A percentile compares a stretch with the other conserved stretches of the same genome.
These are phyloP conservation scores for Sussaba pulchella DNA, from an alignment of 2,888 invertebrate genomes.

Conservation along the genomic window DNA sequence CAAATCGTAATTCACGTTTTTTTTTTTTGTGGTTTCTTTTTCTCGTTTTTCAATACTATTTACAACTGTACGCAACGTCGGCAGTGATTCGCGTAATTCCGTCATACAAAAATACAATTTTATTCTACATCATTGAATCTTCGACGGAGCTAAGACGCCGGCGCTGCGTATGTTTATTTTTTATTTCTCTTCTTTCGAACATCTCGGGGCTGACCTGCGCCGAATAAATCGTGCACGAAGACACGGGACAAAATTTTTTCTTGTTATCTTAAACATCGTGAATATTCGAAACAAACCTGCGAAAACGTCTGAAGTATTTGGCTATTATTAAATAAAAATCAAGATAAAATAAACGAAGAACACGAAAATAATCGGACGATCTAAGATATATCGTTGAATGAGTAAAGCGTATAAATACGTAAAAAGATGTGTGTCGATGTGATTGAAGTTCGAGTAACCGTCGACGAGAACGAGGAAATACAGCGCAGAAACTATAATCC, in stretches of 20 bases:
- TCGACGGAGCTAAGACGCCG: background rate
- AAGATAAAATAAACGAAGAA: slow-evolving; percentile 7
- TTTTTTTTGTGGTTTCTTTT: background rate
- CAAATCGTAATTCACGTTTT: too few species aligned
- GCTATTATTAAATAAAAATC: background rate
- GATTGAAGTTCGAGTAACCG: slow-evolving; percentile 25
- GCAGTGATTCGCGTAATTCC: slow-evolving; percentile 16
- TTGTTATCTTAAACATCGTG: slow-evolving; percentile 13
- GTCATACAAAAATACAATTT: slow-evolving; percentile 41
- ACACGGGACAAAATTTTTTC: background rate
- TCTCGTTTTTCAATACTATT: slow-evolving; percentile 50
- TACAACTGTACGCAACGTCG: slow-evolving; percentile 55
- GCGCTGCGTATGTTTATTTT: background rate
- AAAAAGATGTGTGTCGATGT: slow-evolving; percentile 26
- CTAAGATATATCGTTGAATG: slow-evolving; percentile 45
- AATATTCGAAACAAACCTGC: slow-evolving; percentile 2
- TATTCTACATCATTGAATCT: slow-evolving; percentile 28
- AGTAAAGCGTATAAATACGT: slow-evolving; percentile 43
- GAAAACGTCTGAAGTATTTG: slow-evolving; percentile 5
- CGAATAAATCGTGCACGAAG: slow-evolving; percentile 10
- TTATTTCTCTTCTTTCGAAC: background rate
- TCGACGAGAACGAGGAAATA: slow-evolving; percentile 6
- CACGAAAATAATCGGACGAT: slow-evolving; percentile 20
- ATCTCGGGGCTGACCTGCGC: slow-evolving; percentile 15
- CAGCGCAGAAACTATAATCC: slow-evolving; percentile 27